A percentile compares a stretch with the other conserved stretches of the same genome.
phyloP scores from a whole-genome alignment of 2,797 vertebrate species.

The Micromesistius poutassou region DNA sequence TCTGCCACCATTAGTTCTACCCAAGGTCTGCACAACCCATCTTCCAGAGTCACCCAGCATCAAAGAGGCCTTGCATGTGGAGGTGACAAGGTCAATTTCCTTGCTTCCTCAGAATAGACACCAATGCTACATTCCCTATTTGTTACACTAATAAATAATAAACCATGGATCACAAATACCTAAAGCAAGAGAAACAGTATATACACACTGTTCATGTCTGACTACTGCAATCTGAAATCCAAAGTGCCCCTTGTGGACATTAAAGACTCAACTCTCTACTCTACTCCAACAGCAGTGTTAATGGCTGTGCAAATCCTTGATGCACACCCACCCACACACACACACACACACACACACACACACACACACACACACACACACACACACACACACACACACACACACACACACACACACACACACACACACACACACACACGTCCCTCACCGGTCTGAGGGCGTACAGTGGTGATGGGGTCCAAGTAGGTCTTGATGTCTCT shows the following conservation, averaged over 20 bases:
- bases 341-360: conserved; percentile 10
- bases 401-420: conserved; percentile 18
- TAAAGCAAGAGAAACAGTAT: neutral
- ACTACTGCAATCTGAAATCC: no score
- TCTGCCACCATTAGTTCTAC: no score
- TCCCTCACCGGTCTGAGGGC: conserved; percentile 83
- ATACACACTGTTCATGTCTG: neutral
- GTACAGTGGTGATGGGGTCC: conserved; percentile 87
- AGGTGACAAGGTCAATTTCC: no score
- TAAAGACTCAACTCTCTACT: neutral
- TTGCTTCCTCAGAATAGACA: no score
- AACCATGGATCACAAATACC: no score
- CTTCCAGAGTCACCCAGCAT: no score
- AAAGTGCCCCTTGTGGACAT: neutral
- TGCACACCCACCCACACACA: neutral
- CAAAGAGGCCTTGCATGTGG: no score
- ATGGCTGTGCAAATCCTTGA: conserved; percentile 14
- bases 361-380: conserved; percentile 10
- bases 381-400: conserved; percentile 15
- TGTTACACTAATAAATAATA: no score
- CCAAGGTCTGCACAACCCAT: no score
- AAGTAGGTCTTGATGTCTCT: conserved; percentile 87
- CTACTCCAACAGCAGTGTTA: conserved; percentile 33
- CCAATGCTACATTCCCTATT: no score
- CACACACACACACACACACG: conserved; percentile 12